phyloP scores from a whole-genome alignment of 2,888 invertebrate genomes.

The Yponomeuta cagnagella region DNA sequence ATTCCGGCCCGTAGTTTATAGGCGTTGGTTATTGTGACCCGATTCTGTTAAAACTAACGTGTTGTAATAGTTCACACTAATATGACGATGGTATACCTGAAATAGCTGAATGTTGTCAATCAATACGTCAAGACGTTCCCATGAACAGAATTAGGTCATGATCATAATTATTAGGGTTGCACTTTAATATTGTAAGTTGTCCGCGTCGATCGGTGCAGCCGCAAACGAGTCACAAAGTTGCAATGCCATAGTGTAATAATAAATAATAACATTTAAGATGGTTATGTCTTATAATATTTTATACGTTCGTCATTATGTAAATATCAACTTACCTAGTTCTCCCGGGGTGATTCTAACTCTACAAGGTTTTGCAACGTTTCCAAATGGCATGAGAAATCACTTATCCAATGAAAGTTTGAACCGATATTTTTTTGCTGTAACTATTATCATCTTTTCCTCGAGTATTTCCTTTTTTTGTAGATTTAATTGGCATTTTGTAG shows the following conservation, averaged over 20 bases:
- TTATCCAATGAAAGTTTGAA: not conserved
- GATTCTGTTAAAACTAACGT: not conserved
- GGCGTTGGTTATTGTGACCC: not conserved
- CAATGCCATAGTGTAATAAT: constrained; percentile 64
- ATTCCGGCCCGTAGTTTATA: constrained; percentile 2
- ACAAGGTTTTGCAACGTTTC: not conserved
- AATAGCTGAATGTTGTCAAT: too few relatives aligned
- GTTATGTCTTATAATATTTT: constrained; percentile 55
- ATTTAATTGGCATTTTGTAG: constrained; percentile 7
- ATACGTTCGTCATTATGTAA: constrained; percentile 61
- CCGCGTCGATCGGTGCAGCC: constrained; percentile 33
- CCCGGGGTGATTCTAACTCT: constrained; percentile 3
- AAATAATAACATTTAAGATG: constrained; percentile 49
- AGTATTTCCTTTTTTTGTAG: constrained; percentile 5
- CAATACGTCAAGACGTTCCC: not conserved
- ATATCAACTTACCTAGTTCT: constrained; percentile 35
- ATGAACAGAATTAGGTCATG: not conserved
- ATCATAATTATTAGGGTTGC: not conserved
- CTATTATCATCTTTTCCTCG: constrained; percentile 1
- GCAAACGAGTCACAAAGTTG: constrained; percentile 66
- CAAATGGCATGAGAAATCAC: not conserved
- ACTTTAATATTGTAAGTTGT: not conserved
- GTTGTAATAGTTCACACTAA: not conserved
- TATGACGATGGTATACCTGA: not conserved
- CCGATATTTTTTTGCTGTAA: not conserved